These are phyloP conservation scores for Augochlora pura DNA, from an alignment of 1,140 invertebrate species.

Conservation along the genomic window DNA sequence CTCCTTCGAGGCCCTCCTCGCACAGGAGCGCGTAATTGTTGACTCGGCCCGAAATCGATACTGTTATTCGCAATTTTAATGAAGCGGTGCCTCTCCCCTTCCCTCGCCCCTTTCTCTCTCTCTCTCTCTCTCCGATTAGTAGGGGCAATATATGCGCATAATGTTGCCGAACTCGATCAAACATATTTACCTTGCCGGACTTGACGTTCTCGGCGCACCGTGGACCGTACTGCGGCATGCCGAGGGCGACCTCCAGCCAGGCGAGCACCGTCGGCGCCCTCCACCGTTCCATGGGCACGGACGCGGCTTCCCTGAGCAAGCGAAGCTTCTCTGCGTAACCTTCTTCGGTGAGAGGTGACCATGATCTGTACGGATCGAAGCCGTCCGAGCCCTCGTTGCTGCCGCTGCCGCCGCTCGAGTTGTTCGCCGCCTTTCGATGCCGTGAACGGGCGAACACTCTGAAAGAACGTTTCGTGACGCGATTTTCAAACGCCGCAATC, in stretches of 20 bases:
- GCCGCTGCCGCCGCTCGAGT: slow-evolving; percentile 73
- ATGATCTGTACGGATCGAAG: slow-evolving; percentile 80
- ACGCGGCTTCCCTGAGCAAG: slow-evolving; percentile 90
- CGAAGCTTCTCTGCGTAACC: slow-evolving; percentile 91
- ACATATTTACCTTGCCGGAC: slow-evolving; percentile 90
- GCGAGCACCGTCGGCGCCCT: slow-evolving; percentile 94
- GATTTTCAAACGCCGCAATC: too few relatives aligned
- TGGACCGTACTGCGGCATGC: slow-evolving; percentile 95
- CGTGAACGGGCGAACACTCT: slow-evolving; percentile 92
- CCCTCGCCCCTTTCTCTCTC: too few relatives aligned
- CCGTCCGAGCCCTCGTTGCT: slow-evolving; percentile 80
- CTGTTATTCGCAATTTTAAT: too few relatives aligned
- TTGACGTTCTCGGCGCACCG: slow-evolving; percentile 95
- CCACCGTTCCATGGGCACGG: slow-evolving; percentile 94
- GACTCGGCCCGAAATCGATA: too few relatives aligned
- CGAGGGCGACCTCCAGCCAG: slow-evolving; percentile 95
- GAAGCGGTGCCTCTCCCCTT: too few relatives aligned
- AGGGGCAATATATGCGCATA: too few relatives aligned
- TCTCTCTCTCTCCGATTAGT: too few relatives aligned
- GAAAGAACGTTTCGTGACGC: slow-evolving; percentile 5
- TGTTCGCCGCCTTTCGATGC: slow-evolving; percentile 85
- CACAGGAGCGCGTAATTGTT: too few relatives aligned
- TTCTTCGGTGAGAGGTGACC: slow-evolving; percentile 91
- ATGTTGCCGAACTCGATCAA: too few relatives aligned
- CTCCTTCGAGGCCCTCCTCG: too few relatives aligned